Evolutionary conservation across 1,140 invertebrate genomes (phyloP).

Genomic region (Solenopsis fugax): DNA sequence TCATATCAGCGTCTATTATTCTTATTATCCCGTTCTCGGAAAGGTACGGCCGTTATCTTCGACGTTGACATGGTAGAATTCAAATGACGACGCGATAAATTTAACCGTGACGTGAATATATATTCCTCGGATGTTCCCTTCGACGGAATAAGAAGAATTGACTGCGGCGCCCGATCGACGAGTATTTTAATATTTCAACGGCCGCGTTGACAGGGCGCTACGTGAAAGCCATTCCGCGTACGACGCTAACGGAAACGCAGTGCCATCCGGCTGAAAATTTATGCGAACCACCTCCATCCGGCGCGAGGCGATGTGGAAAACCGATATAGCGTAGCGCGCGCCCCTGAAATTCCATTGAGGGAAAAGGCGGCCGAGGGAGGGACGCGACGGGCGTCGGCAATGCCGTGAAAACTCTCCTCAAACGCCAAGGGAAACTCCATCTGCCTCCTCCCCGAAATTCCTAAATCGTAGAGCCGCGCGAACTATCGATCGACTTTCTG

Average conservation of each 20-base stretch:
- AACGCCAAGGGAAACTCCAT: neutral
- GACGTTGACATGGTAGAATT: neutral
- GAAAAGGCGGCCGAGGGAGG: neutral
- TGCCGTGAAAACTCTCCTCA: neutral
- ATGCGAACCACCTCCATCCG: constrained; percentile 49
- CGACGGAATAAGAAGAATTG: constrained; percentile 49
- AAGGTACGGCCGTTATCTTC: neutral
- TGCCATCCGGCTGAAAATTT: constrained; percentile 62
- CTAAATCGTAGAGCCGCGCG: neutral
- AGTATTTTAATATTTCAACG: constrained; percentile 64
- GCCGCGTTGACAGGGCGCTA: constrained; percentile 41
- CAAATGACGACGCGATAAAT: constrained; percentile 27
- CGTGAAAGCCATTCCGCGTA: constrained; percentile 41
- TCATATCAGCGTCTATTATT: constrained; percentile 7
- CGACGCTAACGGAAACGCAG: constrained; percentile 48
- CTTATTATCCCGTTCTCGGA: neutral
- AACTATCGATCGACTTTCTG: neutral
- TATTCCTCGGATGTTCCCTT: constrained; percentile 36
- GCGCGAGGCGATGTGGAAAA: constrained; percentile 30
- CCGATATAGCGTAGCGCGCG: constrained; percentile 28
- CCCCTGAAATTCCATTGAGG: constrained; percentile 36
- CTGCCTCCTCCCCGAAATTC: neutral
- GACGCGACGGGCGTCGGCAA: neutral
- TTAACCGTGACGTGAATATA: constrained; percentile 32
- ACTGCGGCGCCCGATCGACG: constrained; percentile 37